These are phyloP conservation scores for Triops longicaudatus DNA, from an alignment of 1,140 invertebrate species.

Conservation along the genomic window DNA sequence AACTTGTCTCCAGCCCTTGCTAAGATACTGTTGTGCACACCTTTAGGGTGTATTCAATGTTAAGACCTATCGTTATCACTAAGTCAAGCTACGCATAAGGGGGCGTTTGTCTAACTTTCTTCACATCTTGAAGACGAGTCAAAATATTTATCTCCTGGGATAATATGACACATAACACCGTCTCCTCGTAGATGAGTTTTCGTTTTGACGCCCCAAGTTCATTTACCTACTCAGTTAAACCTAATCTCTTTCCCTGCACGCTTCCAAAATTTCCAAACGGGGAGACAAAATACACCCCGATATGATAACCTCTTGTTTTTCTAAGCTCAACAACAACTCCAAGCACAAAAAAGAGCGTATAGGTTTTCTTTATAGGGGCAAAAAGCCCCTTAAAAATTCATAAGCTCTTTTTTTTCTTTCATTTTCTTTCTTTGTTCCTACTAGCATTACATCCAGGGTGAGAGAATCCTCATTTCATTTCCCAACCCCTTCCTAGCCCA, in stretches of 20 bases:
- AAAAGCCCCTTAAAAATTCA: not conserved
- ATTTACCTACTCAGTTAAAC: not conserved
- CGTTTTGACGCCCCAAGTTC: not conserved
- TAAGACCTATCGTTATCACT: not conserved
- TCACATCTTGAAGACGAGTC: not conserved
- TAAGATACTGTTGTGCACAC: no score
- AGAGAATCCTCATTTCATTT: no score
- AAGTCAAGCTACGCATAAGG: not conserved
- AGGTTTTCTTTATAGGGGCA: not conserved
- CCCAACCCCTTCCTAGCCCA: no score
- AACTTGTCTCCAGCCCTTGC: no score
- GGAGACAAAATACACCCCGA: not conserved
- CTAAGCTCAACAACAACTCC: not conserved
- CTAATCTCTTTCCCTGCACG: not conserved
- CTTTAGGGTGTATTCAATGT: no score
- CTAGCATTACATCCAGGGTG: no score
- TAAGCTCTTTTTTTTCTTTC: no score
- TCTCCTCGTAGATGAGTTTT: not conserved
- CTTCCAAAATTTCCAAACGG: not conserved
- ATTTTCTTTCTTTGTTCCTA: no score
- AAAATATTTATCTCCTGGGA: not conserved
- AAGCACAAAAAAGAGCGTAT: not conserved
- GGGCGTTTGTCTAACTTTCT: not conserved
- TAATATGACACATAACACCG: not conserved
- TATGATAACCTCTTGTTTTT: not conserved